Conservation (phyloP, 2,113 vertebrate genomes). For the Pardalotus punctatus region DNA sequence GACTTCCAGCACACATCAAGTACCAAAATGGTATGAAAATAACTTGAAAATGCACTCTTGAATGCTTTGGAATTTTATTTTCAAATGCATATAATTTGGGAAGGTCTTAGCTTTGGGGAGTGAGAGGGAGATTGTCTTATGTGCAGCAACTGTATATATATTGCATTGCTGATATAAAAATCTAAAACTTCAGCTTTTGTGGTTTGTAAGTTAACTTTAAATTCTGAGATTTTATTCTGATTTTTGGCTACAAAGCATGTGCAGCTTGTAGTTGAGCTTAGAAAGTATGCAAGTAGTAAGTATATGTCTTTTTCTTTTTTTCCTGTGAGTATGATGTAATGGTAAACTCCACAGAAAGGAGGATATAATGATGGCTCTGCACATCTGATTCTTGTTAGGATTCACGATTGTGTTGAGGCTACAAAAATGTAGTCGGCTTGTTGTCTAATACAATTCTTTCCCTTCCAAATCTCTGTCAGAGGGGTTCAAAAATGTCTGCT, state of each 20-base stretch:
- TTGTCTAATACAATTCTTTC: background rate
- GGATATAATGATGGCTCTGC: constrained; percentile 23
- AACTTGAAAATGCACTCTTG: background rate
- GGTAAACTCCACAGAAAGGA: background rate
- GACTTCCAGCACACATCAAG: background rate
- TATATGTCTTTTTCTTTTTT: background rate
- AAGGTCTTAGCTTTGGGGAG: background rate
- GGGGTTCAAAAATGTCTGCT: background rate
- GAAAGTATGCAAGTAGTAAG: background rate
- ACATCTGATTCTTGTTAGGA: constrained; percentile 42
- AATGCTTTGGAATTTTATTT: background rate
- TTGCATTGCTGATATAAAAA: background rate
- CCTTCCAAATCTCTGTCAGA: background rate
- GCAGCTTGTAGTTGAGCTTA: background rate
- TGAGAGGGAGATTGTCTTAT: background rate
- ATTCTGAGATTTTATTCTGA: background rate
- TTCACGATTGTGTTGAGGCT: constrained; percentile 13
- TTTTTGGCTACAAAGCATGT: background rate
- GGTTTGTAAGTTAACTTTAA: background rate
- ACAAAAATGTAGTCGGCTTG: background rate
- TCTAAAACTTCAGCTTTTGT: background rate
- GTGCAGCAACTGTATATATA: background rate
- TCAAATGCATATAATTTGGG: background rate
- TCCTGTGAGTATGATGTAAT: background rate
- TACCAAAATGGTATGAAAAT: background rate